These are phyloP conservation scores for Trimorus sp. DNA, from an alignment of 2,888 invertebrate genomes.

Conservation along the genomic window DNA sequence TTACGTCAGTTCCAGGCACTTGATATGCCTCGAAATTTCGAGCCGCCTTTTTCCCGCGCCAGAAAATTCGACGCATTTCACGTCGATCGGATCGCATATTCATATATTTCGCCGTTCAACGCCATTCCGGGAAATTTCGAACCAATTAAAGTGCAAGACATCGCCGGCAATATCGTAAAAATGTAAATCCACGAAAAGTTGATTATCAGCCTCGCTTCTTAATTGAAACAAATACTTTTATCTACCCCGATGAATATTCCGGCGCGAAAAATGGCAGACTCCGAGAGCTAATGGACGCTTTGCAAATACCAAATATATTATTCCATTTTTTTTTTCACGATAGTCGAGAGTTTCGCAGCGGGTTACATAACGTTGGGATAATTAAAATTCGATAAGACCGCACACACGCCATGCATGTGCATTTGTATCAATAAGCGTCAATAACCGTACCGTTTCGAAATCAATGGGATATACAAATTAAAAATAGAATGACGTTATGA, in stretches of 20 bases:
- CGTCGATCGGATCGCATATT: neutral
- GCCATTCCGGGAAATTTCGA: neutral
- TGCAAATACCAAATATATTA: too few species aligned
- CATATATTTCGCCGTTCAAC: neutral
- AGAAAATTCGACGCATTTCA: too few species aligned
- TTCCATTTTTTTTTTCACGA: too few species aligned
- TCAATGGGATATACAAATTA: neutral
- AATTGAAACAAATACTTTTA: slow-evolving; percentile 6
- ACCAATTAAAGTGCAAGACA: too few species aligned
- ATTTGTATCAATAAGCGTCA: neutral
- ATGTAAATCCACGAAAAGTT: neutral
- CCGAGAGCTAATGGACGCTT: too few species aligned
- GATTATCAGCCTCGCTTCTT: neutral
- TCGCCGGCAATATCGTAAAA: neutral
- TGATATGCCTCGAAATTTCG: too few species aligned
- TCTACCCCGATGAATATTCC: neutral
- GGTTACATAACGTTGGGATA: too few species aligned
- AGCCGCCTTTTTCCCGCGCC: too few species aligned
- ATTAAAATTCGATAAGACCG: too few species aligned
- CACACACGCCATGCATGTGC: neutral
- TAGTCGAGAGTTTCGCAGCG: too few species aligned
- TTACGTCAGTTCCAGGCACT: too few species aligned
- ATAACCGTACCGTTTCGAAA: slow-evolving; percentile 2
- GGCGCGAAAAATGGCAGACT: too few species aligned
- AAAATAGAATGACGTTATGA: neutral